Percentiles rank a stretch among this genome's conserved stretches.
Evolutionary conservation across 2,797 vertebrate genomes (phyloP).

Genomic region (Artibeus lituratus): DNA sequence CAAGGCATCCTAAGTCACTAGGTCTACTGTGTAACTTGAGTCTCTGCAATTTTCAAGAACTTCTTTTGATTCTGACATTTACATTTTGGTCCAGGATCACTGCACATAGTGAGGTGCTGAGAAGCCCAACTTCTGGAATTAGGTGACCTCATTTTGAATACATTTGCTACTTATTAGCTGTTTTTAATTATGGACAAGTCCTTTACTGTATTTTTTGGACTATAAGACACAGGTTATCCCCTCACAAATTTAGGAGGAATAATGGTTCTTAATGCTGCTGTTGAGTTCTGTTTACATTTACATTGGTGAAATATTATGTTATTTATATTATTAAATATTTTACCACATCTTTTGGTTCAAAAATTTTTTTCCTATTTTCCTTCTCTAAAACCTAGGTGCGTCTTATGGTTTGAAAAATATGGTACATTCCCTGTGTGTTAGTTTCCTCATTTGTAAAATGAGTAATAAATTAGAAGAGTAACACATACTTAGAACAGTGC

Average conservation of each 20-base stretch:
- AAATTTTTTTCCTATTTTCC: no score
- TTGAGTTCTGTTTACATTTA: no score
- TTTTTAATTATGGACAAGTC: not conserved
- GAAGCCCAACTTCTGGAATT: not conserved
- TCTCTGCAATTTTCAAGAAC: not conserved
- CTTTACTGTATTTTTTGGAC: not conserved
- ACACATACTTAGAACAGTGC: not conserved
- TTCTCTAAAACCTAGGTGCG: no score
- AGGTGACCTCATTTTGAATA: not conserved
- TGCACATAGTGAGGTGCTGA: not conserved
- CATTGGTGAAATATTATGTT: no score
- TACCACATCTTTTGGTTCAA: no score
- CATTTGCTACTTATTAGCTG: not conserved
- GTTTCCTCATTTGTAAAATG: not conserved
- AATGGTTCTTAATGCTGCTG: no score
- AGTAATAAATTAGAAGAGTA: not conserved
- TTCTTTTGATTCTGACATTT: not conserved
- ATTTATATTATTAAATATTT: no score
- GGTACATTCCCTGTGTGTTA: not conserved
- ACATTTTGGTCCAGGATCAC: not conserved
- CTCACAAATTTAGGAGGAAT: no score
- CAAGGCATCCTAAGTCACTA: not conserved
- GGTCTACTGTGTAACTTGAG: not conserved
- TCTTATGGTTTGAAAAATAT: no score
- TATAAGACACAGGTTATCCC: no score